Evolutionary conservation across 2,113 vertebrate genomes (phyloP).

Genomic region (Tyrannus savana): DNA sequence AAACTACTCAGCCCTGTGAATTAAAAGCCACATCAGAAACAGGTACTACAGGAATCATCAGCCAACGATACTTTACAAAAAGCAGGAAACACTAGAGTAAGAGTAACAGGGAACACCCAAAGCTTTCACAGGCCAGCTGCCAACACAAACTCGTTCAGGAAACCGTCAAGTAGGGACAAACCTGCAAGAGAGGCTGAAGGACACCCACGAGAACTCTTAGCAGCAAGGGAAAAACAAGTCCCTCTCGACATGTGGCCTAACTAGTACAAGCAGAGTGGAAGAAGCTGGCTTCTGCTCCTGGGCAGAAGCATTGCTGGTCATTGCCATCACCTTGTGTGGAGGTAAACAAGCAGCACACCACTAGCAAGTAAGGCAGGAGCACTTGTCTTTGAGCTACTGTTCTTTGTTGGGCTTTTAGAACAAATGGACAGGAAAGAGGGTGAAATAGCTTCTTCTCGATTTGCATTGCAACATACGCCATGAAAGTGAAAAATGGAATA

Average conservation of each 20-base stretch:
- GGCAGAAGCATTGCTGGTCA: not conserved
- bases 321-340: not conserved
- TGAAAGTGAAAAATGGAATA: not conserved
- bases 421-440: not conserved
- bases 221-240: not conserved
- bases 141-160: not conserved
- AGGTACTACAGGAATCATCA: not conserved
- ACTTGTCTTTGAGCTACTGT: not conserved
- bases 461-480: not conserved
- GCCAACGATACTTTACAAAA: not conserved
- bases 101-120: not conserved
- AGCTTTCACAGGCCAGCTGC: not conserved
- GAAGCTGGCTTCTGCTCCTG: not conserved
- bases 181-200: not conserved
- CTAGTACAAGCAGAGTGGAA: not conserved
- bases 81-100: not conserved
- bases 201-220: not conserved
- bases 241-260: not conserved
- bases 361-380: not conserved
- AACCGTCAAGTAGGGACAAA: not conserved
- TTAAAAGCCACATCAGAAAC: not conserved
- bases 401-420: not conserved
- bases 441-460: not conserved
- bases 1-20: not conserved
- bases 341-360: not conserved